Evolutionary conservation across 2,888 invertebrate species (phyloP).

Genomic region (Meganola albula): DNA sequence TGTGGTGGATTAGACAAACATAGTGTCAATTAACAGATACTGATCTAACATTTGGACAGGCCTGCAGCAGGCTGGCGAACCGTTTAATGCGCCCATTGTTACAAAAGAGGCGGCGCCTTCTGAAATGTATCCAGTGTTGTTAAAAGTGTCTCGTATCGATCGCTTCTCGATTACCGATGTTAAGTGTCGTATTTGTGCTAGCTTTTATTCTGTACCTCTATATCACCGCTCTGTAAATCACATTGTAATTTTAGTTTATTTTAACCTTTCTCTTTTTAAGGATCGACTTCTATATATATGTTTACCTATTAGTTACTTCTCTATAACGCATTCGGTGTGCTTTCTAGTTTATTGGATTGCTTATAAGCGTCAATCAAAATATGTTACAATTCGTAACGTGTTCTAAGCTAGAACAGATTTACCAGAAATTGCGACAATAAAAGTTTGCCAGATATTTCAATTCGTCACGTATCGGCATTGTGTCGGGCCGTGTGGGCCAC

Average conservation of each 20-base stretch:
- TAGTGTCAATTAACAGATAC: constrained; percentile 37
- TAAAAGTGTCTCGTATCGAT: constrained; percentile 45
- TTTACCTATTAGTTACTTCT: not conserved
- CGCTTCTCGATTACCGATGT: constrained; percentile 35
- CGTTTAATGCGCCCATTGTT: constrained; percentile 30
- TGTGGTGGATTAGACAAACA: constrained; percentile 24
- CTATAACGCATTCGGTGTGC: no score
- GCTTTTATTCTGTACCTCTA: constrained; percentile 20
- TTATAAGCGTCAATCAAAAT: not conserved
- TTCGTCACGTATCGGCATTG: constrained; percentile 42
- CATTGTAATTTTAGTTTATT: no score
- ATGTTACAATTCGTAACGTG: constrained; percentile 1
- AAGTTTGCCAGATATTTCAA: constrained; percentile 20
- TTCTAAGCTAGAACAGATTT: constrained; percentile 12
- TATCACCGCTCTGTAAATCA: constrained; percentile 1
- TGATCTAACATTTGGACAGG: constrained; percentile 29
- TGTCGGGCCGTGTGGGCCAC: constrained; percentile 39
- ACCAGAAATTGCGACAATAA: constrained; percentile 16
- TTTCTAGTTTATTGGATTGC: no score
- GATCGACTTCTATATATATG: not conserved
- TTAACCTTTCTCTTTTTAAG: not conserved
- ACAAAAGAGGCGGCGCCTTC: constrained; percentile 41
- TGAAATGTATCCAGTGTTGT: constrained; percentile 57
- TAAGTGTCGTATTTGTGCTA: constrained; percentile 41
- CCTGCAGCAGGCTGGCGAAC: constrained; percentile 25